Evolutionary conservation across 2,113 vertebrate genomes (phyloP).

Genomic region (Pygoscelis adeliae): DNA sequence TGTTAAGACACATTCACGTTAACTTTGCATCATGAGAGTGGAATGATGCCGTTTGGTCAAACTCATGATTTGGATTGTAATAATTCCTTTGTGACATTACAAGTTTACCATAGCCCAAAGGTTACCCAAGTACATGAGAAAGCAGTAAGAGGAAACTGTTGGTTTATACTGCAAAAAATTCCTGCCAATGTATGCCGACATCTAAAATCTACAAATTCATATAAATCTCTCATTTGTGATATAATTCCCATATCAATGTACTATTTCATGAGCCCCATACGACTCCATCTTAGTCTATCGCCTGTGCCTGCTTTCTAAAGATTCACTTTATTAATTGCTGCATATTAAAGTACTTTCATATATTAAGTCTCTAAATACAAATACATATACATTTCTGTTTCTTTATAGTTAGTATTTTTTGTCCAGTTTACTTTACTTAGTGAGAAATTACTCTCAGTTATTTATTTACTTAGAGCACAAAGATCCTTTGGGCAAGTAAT

Average conservation of each 20-base stretch:
- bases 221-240: neutral
- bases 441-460: neutral
- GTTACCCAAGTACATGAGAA: neutral
- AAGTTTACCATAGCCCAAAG: neutral
- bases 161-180: neutral
- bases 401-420: neutral
- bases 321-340: neutral
- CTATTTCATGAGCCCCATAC: neutral
- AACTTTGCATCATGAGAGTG: neutral
- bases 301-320: neutral
- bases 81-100: neutral
- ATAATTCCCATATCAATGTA: neutral
- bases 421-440: neutral
- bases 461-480: neutral
- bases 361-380: neutral
- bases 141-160: neutral
- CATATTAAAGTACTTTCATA: neutral
- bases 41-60: constrained; percentile 13
- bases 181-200: neutral
- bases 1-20: neutral
- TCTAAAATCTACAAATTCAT: neutral
- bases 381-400: neutral
- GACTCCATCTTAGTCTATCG: neutral
- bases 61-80: neutral
- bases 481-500: neutral